Evolutionary conservation across 1,140 invertebrate species (phyloP), one percentile per base, ranked within the genome.

Genomic region (Chrysomallon squamiferum): DNA sequence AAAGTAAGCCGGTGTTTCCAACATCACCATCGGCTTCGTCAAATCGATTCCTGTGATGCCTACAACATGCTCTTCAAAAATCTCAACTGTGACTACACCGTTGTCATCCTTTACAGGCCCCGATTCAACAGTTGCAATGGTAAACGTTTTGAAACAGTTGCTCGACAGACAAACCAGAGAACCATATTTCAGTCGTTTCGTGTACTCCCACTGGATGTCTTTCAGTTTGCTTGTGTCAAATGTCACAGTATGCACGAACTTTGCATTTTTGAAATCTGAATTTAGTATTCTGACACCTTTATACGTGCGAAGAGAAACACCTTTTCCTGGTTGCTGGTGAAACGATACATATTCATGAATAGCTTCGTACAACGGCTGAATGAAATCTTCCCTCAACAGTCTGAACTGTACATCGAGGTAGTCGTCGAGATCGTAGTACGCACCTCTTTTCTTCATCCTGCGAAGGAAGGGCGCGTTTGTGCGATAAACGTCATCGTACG

Each of bases 391-490:
- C 9, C 91, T 80, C 30, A 94, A 79, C 2, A 94, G 82, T 18
- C 91, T 83, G 75, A 92, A 93, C 71, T 95, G 93, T 0, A 91
- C 87, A 74, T 93, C 91, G 11, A 95, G 80, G 77, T 95, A 95
- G 71, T 93, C 88, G 27, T 91, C 86, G 0, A 89, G 85, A 77
- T 88, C 60, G n/a, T 35, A 33, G 59, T 62, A 70, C 4, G 45
- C 33, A 27, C 68, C 68, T 33, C 57, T 59, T 15, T 15, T 30
- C 45, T 60, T 59, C 32, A 56, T 64, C 13, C 87, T 82, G 2
- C 88, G 82, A 11, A 92, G 68, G 82, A 87, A 90, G 7, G 83
- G 79, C 41, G 66, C 58, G 38, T 72, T 65, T 15, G 75, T 59
- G 6, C 52, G 54, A 11, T 71, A 27, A 7, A 86, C 65, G 58